Base-by-base conservation (phyloP, 2,797 vertebrate species). In the Oryzias dopingdopingensis region DNA sequence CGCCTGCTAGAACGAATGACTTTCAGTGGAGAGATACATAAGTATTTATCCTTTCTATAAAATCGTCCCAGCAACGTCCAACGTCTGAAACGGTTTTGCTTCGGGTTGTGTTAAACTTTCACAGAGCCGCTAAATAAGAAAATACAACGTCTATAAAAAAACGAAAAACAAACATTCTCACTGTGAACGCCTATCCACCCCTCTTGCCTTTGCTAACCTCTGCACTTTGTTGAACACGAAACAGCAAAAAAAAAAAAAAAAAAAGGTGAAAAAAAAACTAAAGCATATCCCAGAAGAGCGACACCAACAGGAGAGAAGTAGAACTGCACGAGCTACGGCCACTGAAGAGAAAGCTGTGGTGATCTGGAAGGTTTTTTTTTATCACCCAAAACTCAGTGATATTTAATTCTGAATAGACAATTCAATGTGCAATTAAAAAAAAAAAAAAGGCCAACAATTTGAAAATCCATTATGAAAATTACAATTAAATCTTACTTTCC, bases 211-310 rank as follows among this genome's bases (percentile, higher is more conserved):
- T 77, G 73, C 81, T 80, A 62, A 53, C 64, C 78, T 85, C 73
- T 18, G 46, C 26, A 80, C 81, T 89, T 83, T 75, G 74, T 86
- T 79, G 79, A 72, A 81, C 82, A 82, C 81, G 82, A 80, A 86
- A 77, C 74, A 77, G 65, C 45, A 69, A 22, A 48, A 29, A 26
- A 15, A 6, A 23, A 40, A n/a, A 22, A 15, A 6, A 23, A 40
- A n/a, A 22, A 23, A n/a, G n/a, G 15, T 4, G 37, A 37, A 15
- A 47, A 71, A 68, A 62, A 29, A 45, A 42, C 53, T 32, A 15
- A 66, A 48, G 49, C 10, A 49, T 16, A 56, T 62, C 59, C 66
- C 6, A 1, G 51, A 59, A 17, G 45, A 16, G 77, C 81, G 76
- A 83, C 86, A 17, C 0, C 86, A n/a, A 61, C 14, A 60, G 85